Conservation (phyloP, 2,888 invertebrate species). For the Sarcophaga carnaria region DNA sequence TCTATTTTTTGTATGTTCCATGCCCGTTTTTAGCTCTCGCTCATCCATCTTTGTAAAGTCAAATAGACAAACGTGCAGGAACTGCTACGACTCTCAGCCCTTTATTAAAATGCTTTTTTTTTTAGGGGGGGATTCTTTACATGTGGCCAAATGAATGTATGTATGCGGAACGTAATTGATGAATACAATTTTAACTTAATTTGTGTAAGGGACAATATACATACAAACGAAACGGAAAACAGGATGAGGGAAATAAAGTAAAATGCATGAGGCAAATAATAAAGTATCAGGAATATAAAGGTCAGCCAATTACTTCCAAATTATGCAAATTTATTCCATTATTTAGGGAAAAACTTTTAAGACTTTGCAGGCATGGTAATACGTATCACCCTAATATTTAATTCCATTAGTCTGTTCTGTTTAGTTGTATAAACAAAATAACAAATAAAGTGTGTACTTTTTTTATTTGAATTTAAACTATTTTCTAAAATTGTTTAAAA, state of each 20-base stretch:
- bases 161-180: constrained; percentile 41
- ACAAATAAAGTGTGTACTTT: not conserved
- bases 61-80: not conserved
- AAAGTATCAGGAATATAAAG: not conserved
- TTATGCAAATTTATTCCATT: not conserved
- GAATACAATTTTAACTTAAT: constrained; percentile 60
- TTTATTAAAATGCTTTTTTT: too few species aligned
- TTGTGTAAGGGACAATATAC: not conserved
- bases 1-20: not conserved
- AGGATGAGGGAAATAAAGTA: too few species aligned
- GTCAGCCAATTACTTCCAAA: not conserved
- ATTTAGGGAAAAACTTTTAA: not conserved
- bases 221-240: not conserved
- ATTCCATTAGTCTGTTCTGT: too few species aligned
- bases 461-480: not conserved
- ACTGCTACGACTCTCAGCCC: not conserved
- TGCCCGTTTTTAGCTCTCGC: not conserved
- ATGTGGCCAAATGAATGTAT: constrained; percentile 6
- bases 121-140: too few species aligned
- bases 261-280: not conserved
- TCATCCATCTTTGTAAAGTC: not conserved
- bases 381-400: too few species aligned
- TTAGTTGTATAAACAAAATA: too few species aligned
- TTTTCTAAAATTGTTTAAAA: constrained; percentile 10
- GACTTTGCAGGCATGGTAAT: not conserved